Conservation (phyloP, 1,140 invertebrate genomes). For the Drosophila varians region DNA sequence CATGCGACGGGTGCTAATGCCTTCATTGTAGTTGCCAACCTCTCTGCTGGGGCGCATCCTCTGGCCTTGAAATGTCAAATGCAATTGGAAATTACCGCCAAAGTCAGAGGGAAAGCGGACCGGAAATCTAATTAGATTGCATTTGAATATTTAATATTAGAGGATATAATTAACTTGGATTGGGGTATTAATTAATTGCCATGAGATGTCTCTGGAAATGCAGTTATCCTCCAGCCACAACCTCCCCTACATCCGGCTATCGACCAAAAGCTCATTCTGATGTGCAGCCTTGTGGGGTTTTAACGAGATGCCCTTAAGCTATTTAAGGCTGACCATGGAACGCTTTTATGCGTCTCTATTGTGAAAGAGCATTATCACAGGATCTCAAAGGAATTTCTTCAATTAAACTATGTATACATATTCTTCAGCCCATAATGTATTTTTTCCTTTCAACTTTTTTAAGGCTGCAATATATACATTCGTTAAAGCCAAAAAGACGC, state of each 20-base stretch:
- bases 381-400: neutral
- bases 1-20: conserved; percentile 32
- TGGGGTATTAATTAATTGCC: conserved; percentile 33
- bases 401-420: neutral
- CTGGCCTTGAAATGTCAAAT: conserved; percentile 33
- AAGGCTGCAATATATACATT: neutral
- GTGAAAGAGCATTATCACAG: neutral
- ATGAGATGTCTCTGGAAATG: neutral
- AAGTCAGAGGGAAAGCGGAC: neutral
- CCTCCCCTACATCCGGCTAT: neutral
- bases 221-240: conserved; percentile 16
- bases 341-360: conserved; percentile 25
- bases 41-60: neutral
- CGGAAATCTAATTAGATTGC: conserved; percentile 26
- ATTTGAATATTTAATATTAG: conserved; percentile 38
- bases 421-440: too few species aligned
- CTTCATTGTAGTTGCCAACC: conserved; percentile 26
- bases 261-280: conserved; percentile 9
- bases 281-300: conserved; percentile 27
- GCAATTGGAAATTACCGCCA: neutral
- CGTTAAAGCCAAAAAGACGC: neutral
- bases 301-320: conserved; percentile 31
- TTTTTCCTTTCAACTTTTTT: neutral
- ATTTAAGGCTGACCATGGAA: conserved; percentile 34
- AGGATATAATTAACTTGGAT: conserved; percentile 19